phyloP scores from a whole-genome alignment of 2,797 vertebrate species.

The Gymnopithys bicolor region DNA sequence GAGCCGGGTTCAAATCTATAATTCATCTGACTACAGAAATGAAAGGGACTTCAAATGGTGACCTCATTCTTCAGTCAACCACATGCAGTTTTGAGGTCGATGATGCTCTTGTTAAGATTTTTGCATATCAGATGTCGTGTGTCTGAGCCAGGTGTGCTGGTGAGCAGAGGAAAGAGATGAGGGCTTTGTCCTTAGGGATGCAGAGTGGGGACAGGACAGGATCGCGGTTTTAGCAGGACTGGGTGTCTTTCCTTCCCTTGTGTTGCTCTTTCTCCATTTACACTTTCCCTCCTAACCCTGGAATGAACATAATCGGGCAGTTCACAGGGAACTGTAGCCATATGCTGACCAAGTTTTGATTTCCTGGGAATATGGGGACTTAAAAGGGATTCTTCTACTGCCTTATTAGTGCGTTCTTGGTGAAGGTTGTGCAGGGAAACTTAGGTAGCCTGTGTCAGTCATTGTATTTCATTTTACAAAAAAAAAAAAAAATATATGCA shows the following conservation, averaged over 20 bases:
- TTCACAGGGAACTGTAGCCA: neutral
- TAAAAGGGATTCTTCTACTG: neutral
- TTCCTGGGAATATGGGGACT: neutral
- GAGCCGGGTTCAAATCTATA: neutral
- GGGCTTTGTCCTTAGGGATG: neutral
- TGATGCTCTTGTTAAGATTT: neutral
- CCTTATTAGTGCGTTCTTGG: neutral
- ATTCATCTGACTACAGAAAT: neutral
- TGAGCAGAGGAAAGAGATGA: neutral
- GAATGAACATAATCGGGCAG: neutral
- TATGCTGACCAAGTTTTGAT: neutral
- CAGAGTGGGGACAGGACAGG: rapidly evolving
- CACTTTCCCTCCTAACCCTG: neutral
- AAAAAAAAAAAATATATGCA: neutral
- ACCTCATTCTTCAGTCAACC: neutral
- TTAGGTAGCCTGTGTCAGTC: neutral
- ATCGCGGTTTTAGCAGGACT: neutral
- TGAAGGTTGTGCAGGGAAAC: neutral
- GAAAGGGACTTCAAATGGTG: neutral
- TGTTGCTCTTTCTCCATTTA: neutral
- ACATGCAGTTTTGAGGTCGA: neutral
- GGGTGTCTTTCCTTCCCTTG: neutral
- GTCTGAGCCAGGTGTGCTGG: neutral
- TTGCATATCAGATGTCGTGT: neutral
- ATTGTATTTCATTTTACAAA: neutral